These are phyloP conservation scores for Aulostomus chinensis DNA, from an alignment of 2,797 vertebrate species.

Conservation along the genomic window DNA sequence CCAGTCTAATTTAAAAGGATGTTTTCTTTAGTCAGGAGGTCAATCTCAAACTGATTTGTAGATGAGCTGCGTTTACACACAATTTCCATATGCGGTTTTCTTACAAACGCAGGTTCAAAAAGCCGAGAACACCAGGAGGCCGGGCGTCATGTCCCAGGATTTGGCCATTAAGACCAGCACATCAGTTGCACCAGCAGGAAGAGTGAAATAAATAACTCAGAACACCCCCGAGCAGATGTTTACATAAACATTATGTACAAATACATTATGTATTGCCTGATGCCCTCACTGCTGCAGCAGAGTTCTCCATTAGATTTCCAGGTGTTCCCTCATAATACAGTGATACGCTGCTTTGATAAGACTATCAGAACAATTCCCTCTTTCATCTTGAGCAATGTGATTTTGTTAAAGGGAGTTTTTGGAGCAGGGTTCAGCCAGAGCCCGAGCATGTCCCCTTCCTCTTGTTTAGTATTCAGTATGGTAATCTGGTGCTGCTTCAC, in stretches of 20 bases:
- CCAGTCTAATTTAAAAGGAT: slow-evolving; percentile 2
- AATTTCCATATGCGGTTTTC: slow-evolving; percentile 20
- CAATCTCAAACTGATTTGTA: slow-evolving; percentile 12
- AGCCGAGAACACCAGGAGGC: slow-evolving; percentile 38
- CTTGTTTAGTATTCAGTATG: slow-evolving; percentile 75
- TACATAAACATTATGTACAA: slow-evolving; percentile 76
- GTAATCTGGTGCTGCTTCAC: slow-evolving; percentile 71
- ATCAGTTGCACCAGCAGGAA: slow-evolving; percentile 53
- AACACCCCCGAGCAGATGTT: slow-evolving; percentile 75
- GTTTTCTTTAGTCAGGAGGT: slow-evolving; percentile 4
- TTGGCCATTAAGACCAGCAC: slow-evolving; percentile 64
- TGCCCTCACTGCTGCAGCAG: slow-evolving; percentile 64
- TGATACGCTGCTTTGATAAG: slow-evolving; percentile 76
- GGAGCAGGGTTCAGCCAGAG: slow-evolving; percentile 72
- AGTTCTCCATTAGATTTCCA: slow-evolving; percentile 75
- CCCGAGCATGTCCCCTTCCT: slow-evolving; percentile 55
- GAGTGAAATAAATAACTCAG: slow-evolving; percentile 73
- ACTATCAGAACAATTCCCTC: slow-evolving; percentile 78
- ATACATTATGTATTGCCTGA: slow-evolving; percentile 74
- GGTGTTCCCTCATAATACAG: slow-evolving; percentile 75
- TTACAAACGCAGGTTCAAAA: slow-evolving; percentile 25
- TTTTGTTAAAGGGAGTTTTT: slow-evolving; percentile 73
- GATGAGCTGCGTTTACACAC: slow-evolving; percentile 3
- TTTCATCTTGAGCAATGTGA: slow-evolving; percentile 75
- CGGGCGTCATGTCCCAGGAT: slow-evolving; percentile 42